Evolutionary conservation across 2,888 invertebrate species (phyloP).

Genomic region (Andrena camellia): DNA sequence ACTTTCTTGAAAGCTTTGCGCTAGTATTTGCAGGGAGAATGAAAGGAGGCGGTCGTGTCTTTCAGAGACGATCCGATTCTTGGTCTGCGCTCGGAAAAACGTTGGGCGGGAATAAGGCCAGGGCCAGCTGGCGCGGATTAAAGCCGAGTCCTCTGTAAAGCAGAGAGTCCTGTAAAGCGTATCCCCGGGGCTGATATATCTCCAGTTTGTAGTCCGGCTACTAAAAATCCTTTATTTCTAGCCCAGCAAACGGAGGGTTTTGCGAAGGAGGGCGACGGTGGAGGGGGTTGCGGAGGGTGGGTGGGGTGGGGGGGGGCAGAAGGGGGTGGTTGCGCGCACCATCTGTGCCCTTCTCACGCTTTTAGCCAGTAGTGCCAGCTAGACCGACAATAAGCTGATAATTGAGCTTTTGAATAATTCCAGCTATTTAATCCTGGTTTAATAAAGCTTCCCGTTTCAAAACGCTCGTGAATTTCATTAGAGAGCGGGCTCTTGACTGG

Average conservation of each 20-base stretch:
- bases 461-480: conserved; percentile 74
- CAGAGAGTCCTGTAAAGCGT: conserved; percentile 62
- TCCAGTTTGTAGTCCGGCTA: conserved; percentile 68
- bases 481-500: conserved; percentile 52
- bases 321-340: conserved; percentile 63
- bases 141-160: conserved; percentile 55
- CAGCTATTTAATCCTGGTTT: conserved; percentile 77
- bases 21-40: not conserved
- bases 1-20: not conserved
- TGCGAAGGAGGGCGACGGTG: conserved; percentile 31
- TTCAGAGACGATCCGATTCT: conserved; percentile 22
- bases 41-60: not conserved
- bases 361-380: conserved; percentile 76
- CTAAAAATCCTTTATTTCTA: conserved; percentile 73
- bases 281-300: not conserved
- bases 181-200: conserved; percentile 65
- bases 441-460: conserved; percentile 73
- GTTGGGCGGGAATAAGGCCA: conserved; percentile 60
- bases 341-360: conserved; percentile 79
- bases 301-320: not conserved
- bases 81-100: conserved; percentile 41
- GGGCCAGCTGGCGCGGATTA: conserved; percentile 60
- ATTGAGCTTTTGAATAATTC: conserved; percentile 83
- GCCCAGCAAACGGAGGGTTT: conserved; percentile 30
- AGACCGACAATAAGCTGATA: conserved; percentile 83